Base-by-base conservation (phyloP, 2,888 invertebrate genomes). In the Hemistola chrysoprasaria region DNA sequence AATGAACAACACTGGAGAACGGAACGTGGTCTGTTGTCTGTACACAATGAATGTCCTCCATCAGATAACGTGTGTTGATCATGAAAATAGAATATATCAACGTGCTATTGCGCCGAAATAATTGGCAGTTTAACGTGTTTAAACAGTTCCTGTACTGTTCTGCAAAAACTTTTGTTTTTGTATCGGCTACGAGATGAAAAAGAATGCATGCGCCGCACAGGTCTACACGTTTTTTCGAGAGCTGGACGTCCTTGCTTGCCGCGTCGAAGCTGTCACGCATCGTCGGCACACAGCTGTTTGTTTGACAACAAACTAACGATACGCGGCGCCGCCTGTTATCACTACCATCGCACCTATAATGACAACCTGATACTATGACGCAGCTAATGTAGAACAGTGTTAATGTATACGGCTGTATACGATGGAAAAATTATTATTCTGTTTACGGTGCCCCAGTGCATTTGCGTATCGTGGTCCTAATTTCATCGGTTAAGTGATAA, bases 231-330 rank as follows among this genome's bases (percentile, higher is more conserved):
- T 71, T 76, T 76, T 77, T 73, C 51, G 44, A 64, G 56, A 56
- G 60, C 60, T 62, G 50, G 56, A 47, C 68, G 80, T 80, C 80
- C 81, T 82, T 80, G 79, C 64, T 44, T 54, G 71, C 71, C 71
- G 72, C 72, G 71, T 65, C 71, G 59, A 51, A 58, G 38, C 53
- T 65, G 78, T 74, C 76, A 80, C 72, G 79, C 76, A 65, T 59
- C 65, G 66, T 41, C 69, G 57, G 55, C 59, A 58, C 41, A 65
- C 74, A 76, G 73, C 71, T 71, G 76, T 76, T 78, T 77, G 78
- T 81, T 80, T 81, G 69, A 79, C 75, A 81, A 80, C 78, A 80
- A 80, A 74, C 70, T 59, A 56, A 40, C 55, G 61, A 66, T 70
- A 65, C 56, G 51, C 47, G 50, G 56, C 55, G 51, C 47, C 50